A percentile compares a stretch with the other conserved stretches of the same genome.
Conservation (phyloP, 1,140 invertebrate genomes). For the Doryteuthis pealeii region DNA sequence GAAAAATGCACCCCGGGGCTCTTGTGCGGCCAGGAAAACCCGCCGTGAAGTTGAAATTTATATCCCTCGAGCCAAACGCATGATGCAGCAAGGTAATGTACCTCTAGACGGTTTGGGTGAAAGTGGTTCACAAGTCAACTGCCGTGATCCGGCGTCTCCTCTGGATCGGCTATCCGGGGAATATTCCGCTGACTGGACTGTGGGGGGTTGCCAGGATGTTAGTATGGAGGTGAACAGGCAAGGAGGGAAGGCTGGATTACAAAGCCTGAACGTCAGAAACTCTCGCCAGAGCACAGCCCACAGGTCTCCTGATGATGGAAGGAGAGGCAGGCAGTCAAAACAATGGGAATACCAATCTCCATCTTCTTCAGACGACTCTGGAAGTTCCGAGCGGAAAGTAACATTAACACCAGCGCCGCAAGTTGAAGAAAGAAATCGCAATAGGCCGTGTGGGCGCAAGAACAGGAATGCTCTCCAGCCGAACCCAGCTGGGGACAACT, state of each 20-base stretch:
- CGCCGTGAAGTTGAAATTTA: conserved; percentile 21
- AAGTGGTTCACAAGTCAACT: background rate
- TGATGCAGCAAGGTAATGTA: background rate
- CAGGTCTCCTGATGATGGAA: background rate
- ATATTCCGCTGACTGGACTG: background rate
- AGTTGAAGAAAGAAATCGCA: background rate
- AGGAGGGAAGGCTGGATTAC: too few species aligned
- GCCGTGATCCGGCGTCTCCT: background rate
- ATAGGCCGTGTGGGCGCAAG: background rate
- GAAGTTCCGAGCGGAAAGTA: too few species aligned
- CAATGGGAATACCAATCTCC: too few species aligned
- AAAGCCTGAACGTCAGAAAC: too few species aligned
- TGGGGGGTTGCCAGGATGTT: too few species aligned
- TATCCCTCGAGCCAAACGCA: conserved; percentile 24
- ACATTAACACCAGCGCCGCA: too few species aligned
- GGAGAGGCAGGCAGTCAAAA: too few species aligned
- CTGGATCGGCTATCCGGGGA: background rate
- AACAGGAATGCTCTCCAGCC: background rate
- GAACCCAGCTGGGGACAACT: background rate
- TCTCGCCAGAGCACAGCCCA: background rate
- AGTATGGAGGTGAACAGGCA: too few species aligned
- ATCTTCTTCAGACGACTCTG: too few species aligned
- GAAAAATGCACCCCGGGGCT: background rate
- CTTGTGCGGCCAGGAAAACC: background rate
- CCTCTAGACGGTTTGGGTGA: background rate